Percentiles rank a stretch among this genome's conserved stretches.
Conservation (phyloP, 2,888 invertebrate genomes). For the Cantharis rufa region DNA sequence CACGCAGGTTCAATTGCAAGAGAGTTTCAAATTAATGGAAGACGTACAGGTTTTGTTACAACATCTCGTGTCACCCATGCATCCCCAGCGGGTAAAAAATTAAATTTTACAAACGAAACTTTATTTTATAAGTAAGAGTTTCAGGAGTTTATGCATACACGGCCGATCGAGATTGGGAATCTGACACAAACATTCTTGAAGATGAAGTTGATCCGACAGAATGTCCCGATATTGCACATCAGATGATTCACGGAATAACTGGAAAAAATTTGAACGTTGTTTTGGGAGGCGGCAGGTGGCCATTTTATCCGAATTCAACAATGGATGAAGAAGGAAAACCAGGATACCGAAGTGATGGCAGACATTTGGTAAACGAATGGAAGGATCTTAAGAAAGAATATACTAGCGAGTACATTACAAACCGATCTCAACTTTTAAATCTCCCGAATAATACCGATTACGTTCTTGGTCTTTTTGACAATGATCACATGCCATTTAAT, state of each 20-base stretch:
- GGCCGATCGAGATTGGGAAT: slow-evolving; percentile 74
- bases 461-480: neutral
- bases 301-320: slow-evolving; percentile 64
- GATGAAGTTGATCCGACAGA: slow-evolving; percentile 57
- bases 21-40: slow-evolving; percentile 71
- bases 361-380: neutral
- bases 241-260: slow-evolving; percentile 68
- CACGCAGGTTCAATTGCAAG: slow-evolving; percentile 70
- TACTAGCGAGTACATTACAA: neutral
- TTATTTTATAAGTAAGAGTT: neutral
- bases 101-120: neutral
- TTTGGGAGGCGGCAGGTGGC: slow-evolving; percentile 74
- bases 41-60: slow-evolving; percentile 72
- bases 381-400: neutral
- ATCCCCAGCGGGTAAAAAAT: slow-evolving; percentile 65
- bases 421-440: neutral
- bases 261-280: slow-evolving; percentile 74
- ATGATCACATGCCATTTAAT: neutral
- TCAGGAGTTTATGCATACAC: slow-evolving; percentile 68
- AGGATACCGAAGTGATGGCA: neutral
- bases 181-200: slow-evolving; percentile 62
- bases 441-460: neutral
- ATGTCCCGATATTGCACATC: slow-evolving; percentile 76
- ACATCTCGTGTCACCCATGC: slow-evolving; percentile 81
- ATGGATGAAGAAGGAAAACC: slow-evolving; percentile 53